These are phyloP conservation scores for Erebia ligea DNA, from an alignment of 2,888 invertebrate genomes.

Conservation along the genomic window DNA sequence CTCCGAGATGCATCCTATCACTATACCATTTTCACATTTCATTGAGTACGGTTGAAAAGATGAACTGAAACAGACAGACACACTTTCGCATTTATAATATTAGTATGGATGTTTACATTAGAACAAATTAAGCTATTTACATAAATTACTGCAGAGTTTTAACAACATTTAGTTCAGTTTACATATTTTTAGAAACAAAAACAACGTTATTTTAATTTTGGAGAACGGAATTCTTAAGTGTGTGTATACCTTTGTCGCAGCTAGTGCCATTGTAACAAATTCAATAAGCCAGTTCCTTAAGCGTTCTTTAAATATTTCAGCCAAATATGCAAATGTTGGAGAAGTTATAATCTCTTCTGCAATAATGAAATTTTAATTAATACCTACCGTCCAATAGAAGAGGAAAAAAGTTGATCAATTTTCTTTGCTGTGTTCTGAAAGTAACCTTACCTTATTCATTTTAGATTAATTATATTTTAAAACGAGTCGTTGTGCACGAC, in stretches of 20 bases:
- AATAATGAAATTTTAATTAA: constrained; percentile 51
- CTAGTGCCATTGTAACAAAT: constrained; percentile 42
- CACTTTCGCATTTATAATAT: no score
- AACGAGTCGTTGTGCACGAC: no score
- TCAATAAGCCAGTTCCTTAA: constrained; percentile 41
- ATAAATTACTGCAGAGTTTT: no score
- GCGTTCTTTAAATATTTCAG: constrained; percentile 43
- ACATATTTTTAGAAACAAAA: no score
- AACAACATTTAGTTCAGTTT: no score
- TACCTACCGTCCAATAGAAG: constrained; percentile 43
- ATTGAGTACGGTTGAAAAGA: no score
- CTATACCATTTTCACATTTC: no score
- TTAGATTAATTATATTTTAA: background rate
- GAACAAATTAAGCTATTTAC: no score
- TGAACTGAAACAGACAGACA: no score
- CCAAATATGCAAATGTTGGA: constrained; percentile 46
- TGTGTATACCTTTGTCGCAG: background rate
- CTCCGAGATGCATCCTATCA: no score
- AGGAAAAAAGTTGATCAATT: constrained; percentile 40
- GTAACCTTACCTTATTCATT: constrained; percentile 2
- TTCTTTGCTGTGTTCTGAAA: constrained; percentile 34
- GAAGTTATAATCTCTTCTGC: constrained; percentile 48
- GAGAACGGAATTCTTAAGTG: background rate
- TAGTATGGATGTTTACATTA: no score
- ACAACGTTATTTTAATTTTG: background rate